A percentile compares a stretch with the other conserved stretches of the same genome.
These are phyloP conservation scores for Hydra vulgaris DNA, from an alignment of 30 jellyfish, hydroid and myxozoan genomes.

Conservation along the genomic window DNA sequence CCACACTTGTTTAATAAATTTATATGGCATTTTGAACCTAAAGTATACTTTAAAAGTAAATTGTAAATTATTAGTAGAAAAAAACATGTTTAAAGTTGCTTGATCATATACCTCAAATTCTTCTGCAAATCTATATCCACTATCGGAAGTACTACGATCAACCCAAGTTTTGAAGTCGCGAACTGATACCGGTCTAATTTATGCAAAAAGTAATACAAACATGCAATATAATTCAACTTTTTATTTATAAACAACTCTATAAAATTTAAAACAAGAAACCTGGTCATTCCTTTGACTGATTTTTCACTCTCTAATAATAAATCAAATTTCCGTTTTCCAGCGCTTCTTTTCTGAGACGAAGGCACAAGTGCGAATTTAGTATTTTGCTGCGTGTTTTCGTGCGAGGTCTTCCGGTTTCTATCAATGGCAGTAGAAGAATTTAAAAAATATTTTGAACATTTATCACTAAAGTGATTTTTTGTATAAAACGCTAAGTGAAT, in stretches of 20 bases:
- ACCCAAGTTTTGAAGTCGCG: conserved; percentile 84
- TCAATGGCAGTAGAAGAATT: neutral
- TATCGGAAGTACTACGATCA: conserved; percentile 74
- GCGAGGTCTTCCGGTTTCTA: neutral
- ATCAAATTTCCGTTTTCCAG: conserved; percentile 12
- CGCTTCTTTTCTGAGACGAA: conserved; percentile 6
- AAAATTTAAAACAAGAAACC: conserved; percentile 3
- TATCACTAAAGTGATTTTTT: neutral
- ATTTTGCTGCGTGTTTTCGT: neutral
- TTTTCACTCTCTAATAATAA: conserved; percentile 15
- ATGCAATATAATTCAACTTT: neutral
- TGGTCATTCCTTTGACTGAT: conserved; percentile 32
- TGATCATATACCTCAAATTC: conserved; percentile 68
- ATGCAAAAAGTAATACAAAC: neutral
- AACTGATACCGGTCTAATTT: conserved; percentile 65
- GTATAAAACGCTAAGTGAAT: neutral
- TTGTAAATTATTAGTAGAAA: too few relatives aligned
- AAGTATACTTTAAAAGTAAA: too few relatives aligned
- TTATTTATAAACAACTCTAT: neutral
- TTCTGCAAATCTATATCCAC: conserved; percentile 89
- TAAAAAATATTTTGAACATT: conserved; percentile 11
- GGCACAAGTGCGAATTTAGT: conserved; percentile 14
- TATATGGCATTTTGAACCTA: too few relatives aligned
- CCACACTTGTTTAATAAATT: too few relatives aligned
- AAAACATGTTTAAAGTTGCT: too few relatives aligned